Conservation (phyloP, 2,888 invertebrate genomes). For the Andrena bucephala region DNA sequence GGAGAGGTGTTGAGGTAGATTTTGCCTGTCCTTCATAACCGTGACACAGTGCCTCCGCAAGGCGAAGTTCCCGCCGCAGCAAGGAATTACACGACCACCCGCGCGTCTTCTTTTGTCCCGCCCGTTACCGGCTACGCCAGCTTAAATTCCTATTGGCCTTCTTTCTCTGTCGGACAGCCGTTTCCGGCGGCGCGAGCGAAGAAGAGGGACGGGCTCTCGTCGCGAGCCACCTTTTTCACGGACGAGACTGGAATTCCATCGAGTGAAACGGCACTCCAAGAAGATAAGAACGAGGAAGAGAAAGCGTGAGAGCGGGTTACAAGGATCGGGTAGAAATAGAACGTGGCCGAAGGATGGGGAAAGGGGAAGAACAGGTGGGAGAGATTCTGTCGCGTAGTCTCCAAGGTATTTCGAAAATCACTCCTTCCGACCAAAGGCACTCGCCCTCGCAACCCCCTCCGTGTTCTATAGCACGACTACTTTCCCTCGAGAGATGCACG, state of each 20-base stretch:
- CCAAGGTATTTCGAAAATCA: constrained; percentile 64
- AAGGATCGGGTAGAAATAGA: constrained; percentile 20
- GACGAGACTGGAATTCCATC: constrained; percentile 61
- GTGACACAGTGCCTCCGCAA: background rate
- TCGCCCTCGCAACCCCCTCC: background rate
- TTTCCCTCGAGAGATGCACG: constrained; percentile 24
- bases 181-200: constrained; percentile 15
- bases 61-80: background rate
- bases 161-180: constrained; percentile 28
- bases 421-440: constrained; percentile 21
- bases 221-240: constrained; percentile 35
- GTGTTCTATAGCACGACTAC: too few relatives aligned
- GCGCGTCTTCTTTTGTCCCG: constrained; percentile 4
- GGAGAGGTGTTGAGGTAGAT: background rate
- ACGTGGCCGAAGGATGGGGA: background rate
- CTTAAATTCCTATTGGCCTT: constrained; percentile 52
- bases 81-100: constrained; percentile 13
- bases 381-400: constrained; percentile 29
- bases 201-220: constrained; percentile 21
- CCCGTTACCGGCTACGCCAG: constrained; percentile 24
- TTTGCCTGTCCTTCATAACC: background rate
- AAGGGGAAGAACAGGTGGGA: background rate
- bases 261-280: constrained; percentile 53
- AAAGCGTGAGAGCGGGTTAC: background rate
- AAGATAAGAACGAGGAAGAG: constrained; percentile 34